A percentile compares a stretch with the other conserved stretches of the same genome.
Conservation (phyloP, 2,113 vertebrate species). For the Cyprinodon variegatus region DNA sequence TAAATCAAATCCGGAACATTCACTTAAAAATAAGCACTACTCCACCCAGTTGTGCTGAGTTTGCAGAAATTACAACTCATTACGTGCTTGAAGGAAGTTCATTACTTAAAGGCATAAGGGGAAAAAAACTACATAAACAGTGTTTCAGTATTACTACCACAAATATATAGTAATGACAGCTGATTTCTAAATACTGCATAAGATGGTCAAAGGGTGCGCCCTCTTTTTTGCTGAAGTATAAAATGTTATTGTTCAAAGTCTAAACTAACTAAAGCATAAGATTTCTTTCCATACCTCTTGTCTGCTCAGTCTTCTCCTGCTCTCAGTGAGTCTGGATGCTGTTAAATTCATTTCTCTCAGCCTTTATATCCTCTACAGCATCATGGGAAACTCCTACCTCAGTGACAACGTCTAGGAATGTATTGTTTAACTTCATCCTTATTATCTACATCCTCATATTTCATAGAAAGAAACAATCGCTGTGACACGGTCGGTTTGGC, state of each 20-base stretch:
- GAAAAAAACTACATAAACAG: slow-evolving; percentile 3
- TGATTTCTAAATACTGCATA: not conserved
- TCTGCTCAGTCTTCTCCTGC: slow-evolving; percentile 16
- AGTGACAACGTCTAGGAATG: too few species aligned
- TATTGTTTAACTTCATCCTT: too few species aligned
- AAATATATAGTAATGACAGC: too few species aligned
- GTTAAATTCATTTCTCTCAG: not conserved
- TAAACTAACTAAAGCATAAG: not conserved
- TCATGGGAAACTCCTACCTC: not conserved
- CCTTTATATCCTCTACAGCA: slow-evolving; percentile 30
- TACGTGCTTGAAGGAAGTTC: not conserved
- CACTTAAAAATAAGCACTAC: not conserved
- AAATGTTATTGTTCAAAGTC: not conserved
- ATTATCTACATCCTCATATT: not conserved
- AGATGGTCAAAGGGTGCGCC: not conserved
- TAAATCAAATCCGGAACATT: slow-evolving; percentile 13
- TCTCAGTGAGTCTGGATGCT: not conserved
- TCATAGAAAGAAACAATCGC: not conserved
- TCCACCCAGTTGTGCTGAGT: not conserved
- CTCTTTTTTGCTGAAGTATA: not conserved
- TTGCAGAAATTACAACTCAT: slow-evolving; percentile 6
- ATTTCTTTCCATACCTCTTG: slow-evolving; percentile 34
- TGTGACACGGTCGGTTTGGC: not conserved
- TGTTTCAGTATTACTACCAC: not conserved
- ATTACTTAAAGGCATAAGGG: not conserved